Base-by-base conservation (phyloP, 2,888 invertebrate genomes). In the Pachydiplax longipennis region DNA sequence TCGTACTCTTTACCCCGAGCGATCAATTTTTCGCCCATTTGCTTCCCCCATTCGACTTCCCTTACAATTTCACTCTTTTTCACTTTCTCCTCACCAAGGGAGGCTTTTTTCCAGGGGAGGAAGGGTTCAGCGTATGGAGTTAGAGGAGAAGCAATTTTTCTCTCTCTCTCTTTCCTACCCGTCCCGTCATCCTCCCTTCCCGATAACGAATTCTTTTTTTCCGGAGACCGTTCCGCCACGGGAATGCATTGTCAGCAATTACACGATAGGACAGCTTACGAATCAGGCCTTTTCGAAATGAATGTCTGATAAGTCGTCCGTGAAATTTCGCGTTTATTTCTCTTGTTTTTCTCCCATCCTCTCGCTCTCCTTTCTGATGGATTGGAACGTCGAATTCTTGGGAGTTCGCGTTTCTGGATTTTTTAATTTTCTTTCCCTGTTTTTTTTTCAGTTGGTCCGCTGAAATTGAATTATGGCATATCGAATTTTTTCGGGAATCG, bases 1-100 rank as follows among this genome's bases (percentile, higher is more conserved):
- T 40, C 15, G 90, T 91, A 90, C 92, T 90, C 90, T 90, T 91
- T 91, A 91, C 90, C 90, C 82, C 65, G 4, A 10, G 44, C 44
- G 10, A 83, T 91, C 73, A 53, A 37, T 90, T 25, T 87, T 83
- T 91, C 90, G 58, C 15, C 81, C 22, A 37, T 80, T 73, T 80
- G 81, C 90, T 81, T 90, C 65, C 81, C 90, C 61, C 82, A 48
- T 65, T 81, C 91, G 73, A 61, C 87, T 25, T 83, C 58, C 80
- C 90, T 83, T 81, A 83, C 91, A 81, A 80, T 22, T 35, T 37
- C 22, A 31, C 37, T 61, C 61, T 61, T 61, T 83, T 61, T 87
- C 87, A 87, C 87, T 87, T 87, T 87, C 35, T 37, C 87, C n/a
- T 58, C 87, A 87, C 61, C 53, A 61, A 87, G 82, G 25, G 31